Percentiles rank a stretch among this genome's conserved stretches.
phyloP scores from a whole-genome alignment of 2,797 vertebrate genomes.

The Staurois parvus region DNA sequence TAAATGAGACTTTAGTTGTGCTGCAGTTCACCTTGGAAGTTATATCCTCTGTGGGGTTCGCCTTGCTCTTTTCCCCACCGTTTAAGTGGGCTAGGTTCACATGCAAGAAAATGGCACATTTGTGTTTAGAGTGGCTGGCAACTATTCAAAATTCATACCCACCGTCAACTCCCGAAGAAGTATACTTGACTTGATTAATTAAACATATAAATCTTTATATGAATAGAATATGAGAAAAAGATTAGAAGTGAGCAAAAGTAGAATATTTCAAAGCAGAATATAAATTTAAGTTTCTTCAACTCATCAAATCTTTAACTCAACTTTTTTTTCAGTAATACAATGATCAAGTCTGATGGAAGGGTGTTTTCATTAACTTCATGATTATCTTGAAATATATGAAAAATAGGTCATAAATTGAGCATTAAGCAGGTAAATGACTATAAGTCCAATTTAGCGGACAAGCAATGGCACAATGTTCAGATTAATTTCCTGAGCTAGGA shows the following conservation, averaged over 20 bases:
- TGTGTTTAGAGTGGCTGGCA: too few relatives aligned
- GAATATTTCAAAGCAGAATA: background rate
- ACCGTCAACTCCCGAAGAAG: too few relatives aligned
- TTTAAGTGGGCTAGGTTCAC: too few relatives aligned
- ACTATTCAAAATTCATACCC: too few relatives aligned
- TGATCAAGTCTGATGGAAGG: background rate
- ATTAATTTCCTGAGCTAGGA: slow-evolving; percentile 11
- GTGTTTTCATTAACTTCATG: slow-evolving; percentile 1
- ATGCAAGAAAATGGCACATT: too few relatives aligned
- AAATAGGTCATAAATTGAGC: background rate
- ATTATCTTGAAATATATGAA: slow-evolving; percentile 11
- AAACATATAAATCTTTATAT: background rate
- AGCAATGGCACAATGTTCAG: background rate
- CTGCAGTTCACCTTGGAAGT: too few relatives aligned
- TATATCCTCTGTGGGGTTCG: too few relatives aligned
- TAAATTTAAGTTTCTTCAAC: background rate
- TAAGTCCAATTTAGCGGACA: background rate
- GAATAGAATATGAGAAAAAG: background rate
- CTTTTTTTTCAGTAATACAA: background rate
- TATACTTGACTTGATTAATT: too few relatives aligned
- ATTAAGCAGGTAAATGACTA: background rate
- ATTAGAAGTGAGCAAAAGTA: background rate
- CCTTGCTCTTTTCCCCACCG: too few relatives aligned
- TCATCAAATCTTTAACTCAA: background rate
- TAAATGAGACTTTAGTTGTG: too few relatives aligned